A percentile compares a stretch with the other conserved stretches of the same genome.
phyloP scores from a whole-genome alignment of 2,888 invertebrate species.

The Torymus auratus region DNA sequence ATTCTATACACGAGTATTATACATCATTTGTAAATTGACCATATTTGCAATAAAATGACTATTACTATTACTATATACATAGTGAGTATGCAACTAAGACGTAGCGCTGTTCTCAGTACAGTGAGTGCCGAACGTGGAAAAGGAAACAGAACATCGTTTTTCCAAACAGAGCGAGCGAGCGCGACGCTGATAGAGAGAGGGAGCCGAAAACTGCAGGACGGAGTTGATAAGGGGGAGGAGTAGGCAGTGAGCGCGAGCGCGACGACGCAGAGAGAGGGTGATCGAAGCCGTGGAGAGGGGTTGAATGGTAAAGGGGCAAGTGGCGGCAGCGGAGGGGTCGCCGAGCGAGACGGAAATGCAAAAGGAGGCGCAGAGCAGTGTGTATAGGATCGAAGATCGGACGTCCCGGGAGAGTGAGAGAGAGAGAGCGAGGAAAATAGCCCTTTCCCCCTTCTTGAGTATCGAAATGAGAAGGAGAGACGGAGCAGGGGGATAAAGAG shows the following conservation, averaged over 20 bases:
- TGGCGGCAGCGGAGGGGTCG: not conserved
- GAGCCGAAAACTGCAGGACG: not conserved
- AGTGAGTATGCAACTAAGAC: too few relatives aligned
- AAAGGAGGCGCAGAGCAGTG: slow-evolving; percentile 6
- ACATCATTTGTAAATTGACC: too few relatives aligned
- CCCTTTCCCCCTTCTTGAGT: not conserved
- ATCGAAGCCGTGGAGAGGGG: too few relatives aligned
- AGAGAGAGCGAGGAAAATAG: slow-evolving; percentile 39
- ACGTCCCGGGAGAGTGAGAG: slow-evolving; percentile 31
- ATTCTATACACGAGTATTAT: too few relatives aligned
- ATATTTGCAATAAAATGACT: too few relatives aligned
- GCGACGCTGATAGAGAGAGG: slow-evolving; percentile 16
- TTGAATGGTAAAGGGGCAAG: not conserved
- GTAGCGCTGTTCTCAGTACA: too few relatives aligned
- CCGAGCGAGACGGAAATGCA: slow-evolving; percentile 21
- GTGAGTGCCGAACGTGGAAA: too few relatives aligned
- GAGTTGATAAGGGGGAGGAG: not conserved
- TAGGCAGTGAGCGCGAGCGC: not conserved
- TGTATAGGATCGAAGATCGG: slow-evolving; percentile 15
- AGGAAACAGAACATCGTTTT: too few relatives aligned
- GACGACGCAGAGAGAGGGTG: too few relatives aligned
- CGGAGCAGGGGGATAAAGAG: not conserved
- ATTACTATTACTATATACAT: too few relatives aligned
- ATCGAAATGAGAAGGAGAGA: not conserved
- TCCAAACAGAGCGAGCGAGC: not conserved